Evolutionary conservation across 2,888 invertebrate genomes (phyloP).

Genomic region (Ptychoptera albimana): DNA sequence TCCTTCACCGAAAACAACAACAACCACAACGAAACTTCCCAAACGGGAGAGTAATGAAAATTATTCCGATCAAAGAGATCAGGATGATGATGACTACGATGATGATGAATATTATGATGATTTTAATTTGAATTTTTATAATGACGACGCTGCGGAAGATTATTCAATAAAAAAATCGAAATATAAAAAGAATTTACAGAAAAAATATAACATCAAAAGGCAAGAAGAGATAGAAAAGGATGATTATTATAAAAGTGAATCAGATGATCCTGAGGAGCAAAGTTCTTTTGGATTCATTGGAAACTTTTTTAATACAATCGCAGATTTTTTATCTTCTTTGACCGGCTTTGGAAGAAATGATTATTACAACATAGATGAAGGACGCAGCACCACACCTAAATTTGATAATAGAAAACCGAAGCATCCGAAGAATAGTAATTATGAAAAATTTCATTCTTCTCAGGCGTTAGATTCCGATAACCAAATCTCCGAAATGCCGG

Average conservation of each 20-base stretch:
- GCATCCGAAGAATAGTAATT: not conserved
- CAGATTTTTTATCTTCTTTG: not conserved
- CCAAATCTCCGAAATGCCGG: too few species aligned
- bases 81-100: conserved; percentile 12
- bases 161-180: not conserved
- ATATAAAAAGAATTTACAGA: not conserved
- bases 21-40: not conserved
- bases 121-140: too few species aligned
- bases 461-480: too few species aligned
- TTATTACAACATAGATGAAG: not conserved
- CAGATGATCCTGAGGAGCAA: not conserved
- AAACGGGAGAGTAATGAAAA: not conserved
- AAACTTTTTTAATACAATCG: too few species aligned
- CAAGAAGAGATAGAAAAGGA: conserved; percentile 2
- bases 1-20: not conserved
- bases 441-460: not conserved
- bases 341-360: not conserved
- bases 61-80: conserved; percentile 3
- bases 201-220: not conserved
- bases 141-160: conserved; percentile 9
- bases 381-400: not conserved
- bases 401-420: conserved; percentile 3
- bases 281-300: too few species aligned
- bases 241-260: conserved; percentile 4
- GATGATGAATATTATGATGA: conserved; percentile 4